These are phyloP conservation scores for Lycocorax pyrrhopterus DNA, from an alignment of 2,113 vertebrate genomes.

Conservation along the genomic window DNA sequence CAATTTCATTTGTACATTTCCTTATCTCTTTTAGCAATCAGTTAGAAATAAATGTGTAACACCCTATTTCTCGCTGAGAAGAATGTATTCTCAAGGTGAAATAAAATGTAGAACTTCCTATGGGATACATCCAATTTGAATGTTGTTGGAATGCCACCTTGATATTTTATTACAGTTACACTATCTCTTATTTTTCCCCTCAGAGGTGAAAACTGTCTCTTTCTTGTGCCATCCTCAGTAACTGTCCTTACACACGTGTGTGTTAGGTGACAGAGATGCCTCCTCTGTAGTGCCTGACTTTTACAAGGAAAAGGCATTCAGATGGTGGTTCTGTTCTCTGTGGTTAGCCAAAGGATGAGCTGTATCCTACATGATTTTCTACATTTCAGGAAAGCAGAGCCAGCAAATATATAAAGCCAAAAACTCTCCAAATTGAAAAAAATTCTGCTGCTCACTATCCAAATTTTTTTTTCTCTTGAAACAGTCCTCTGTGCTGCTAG, in stretches of 20 bases:
- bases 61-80: neutral
- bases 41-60: conserved; percentile 48
- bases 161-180: neutral
- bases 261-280: neutral
- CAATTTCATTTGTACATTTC: neutral
- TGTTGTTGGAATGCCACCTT: neutral
- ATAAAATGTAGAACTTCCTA: neutral
- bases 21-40: conserved; percentile 27
- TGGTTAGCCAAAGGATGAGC: neutral
- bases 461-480: neutral
- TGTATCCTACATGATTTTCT: neutral
- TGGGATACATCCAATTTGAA: neutral
- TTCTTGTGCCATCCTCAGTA: neutral
- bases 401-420: neutral
- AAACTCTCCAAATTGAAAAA: neutral
- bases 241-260: neutral
- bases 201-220: neutral
- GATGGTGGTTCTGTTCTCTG: neutral
- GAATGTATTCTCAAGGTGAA: conserved; percentile 16
- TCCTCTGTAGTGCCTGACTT: neutral
- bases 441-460: neutral
- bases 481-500: neutral
- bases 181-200: neutral
- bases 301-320: neutral
- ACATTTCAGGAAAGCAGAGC: neutral